Base-by-base conservation (phyloP, 2,113 vertebrate species). In the Sardina pilchardus region DNA sequence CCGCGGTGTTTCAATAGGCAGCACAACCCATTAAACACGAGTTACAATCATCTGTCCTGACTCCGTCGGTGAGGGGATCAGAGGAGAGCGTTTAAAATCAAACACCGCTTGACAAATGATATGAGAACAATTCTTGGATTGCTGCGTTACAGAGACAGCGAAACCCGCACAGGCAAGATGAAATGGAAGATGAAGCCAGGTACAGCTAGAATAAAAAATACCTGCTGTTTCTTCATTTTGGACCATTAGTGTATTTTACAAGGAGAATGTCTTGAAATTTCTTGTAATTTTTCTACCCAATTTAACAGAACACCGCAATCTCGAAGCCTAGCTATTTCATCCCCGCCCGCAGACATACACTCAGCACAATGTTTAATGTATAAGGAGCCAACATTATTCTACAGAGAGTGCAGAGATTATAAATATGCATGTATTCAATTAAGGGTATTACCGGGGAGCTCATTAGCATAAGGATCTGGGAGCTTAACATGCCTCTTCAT, bases 341-440 rank as follows among this genome's bases (percentile, higher is more conserved):
- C 90, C 92, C 93, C 93, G 93, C 94, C 93, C 86, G 90, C 92
- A 94, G 93, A 94, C 91, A 94, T 92, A 91, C 92, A 89, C 89
- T 86, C 91, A 90, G 89, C 86, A 88, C 91, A 89, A 95, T 95
- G 94, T 96, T 95, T 95, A 95, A 95, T 95, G 95, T 96, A 95
- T 95, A 95, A 94, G 39, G 39, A 42, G 88, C 90, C 88, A 91
- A 92, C 91, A 90, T 92, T 93, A 94, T 93, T 92, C 91, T 90
- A 88, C 91, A 92, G 81, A 92, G 92, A 91, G 90, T 91, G 88
- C 86, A 88, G 89, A 87, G 86, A 91, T 93, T 93, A 95, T 96
- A 95, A 94, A 96, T 96, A 96, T 96, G 95, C 94, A 96, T 96
- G 93, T 95, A 94, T 95, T 96, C 95, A 95, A 95, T 96, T 95